phyloP scores from a whole-genome alignment of 1,140 invertebrate genomes.

The Drosophila ogumai region DNA sequence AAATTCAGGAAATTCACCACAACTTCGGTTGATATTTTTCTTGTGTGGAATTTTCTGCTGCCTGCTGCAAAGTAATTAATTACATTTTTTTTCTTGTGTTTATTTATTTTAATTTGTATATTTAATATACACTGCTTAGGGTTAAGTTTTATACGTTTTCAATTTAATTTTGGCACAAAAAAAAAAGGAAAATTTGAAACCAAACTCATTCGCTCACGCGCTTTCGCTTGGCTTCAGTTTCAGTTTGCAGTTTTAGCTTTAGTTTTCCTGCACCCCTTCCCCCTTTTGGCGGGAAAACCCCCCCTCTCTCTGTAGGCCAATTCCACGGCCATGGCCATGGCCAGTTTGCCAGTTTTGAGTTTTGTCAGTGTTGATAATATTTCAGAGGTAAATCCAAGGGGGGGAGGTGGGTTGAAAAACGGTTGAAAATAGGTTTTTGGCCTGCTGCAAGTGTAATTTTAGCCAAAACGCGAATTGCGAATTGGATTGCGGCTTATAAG shows the following conservation, averaged over 20 bases:
- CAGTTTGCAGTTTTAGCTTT: conserved; percentile 42
- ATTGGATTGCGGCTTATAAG: conserved; percentile 81
- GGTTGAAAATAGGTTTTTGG: conserved; percentile 42
- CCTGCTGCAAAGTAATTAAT: too few species aligned
- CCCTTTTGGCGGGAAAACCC: neutral
- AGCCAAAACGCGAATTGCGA: conserved; percentile 62
- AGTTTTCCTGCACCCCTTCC: conserved; percentile 17
- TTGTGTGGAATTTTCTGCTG: neutral
- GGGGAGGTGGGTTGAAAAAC: too few species aligned
- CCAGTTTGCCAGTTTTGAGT: conserved; percentile 41
- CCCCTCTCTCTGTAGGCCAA: conserved; percentile 5
- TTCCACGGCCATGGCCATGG: conserved; percentile 43
- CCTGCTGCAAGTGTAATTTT: conserved; percentile 69
- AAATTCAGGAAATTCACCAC: conserved; percentile 9
- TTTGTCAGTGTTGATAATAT: conserved; percentile 60
- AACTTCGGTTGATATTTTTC: conserved; percentile 3
- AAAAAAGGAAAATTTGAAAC: neutral
- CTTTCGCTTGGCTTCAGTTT: conserved; percentile 56
- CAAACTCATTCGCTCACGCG: conserved; percentile 59
- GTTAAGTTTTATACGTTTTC: conserved; percentile 64
- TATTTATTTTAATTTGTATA: neutral
- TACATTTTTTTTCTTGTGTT: too few species aligned
- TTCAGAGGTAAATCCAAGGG: conserved; percentile 4
- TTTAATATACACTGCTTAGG: conserved; percentile 5
- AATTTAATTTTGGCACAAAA: conserved; percentile 58